Evolutionary conservation across 2,797 vertebrate species (phyloP).

Genomic region (Notolepis coatsorum): DNA sequence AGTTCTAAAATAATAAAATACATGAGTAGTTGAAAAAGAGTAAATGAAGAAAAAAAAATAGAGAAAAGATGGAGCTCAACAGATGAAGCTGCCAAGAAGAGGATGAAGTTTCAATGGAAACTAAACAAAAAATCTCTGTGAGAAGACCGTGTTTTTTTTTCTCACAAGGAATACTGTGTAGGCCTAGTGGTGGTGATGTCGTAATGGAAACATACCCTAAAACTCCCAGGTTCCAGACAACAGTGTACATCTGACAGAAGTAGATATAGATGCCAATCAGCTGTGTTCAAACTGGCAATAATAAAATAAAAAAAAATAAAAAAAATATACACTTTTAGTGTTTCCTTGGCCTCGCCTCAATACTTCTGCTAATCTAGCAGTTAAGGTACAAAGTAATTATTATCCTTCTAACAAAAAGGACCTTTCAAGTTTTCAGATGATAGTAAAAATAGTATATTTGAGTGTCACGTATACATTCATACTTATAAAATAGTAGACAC

Average conservation of each 20-base stretch:
- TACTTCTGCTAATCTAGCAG: too few relatives aligned
- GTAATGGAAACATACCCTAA: background rate
- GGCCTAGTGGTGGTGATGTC: background rate
- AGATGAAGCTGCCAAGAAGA: conserved; percentile 62
- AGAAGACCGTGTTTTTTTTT: conserved; percentile 25
- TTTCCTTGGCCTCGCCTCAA: too few relatives aligned
- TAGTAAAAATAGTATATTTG: too few relatives aligned
- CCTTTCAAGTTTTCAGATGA: too few relatives aligned
- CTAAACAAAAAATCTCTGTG: conserved; percentile 54
- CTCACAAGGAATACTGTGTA: conserved; percentile 46
- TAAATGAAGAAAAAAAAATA: conserved; percentile 15
- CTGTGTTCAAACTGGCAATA: too few relatives aligned
- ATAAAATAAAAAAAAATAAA: too few relatives aligned
- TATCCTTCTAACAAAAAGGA: too few relatives aligned
- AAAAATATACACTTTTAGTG: too few relatives aligned
- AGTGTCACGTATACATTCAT: too few relatives aligned
- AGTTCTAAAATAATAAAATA: conserved; percentile 39
- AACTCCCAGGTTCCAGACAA: conserved; percentile 10
- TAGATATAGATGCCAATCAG: background rate
- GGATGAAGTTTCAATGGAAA: conserved; percentile 74
- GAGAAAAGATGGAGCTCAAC: conserved; percentile 39
- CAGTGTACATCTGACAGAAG: background rate
- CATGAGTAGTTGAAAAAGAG: conserved; percentile 34
- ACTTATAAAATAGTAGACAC: too few relatives aligned
- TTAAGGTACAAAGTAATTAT: too few relatives aligned